phyloP scores from a whole-genome alignment of 2,888 invertebrate species.

The Machimus atricapillus region DNA sequence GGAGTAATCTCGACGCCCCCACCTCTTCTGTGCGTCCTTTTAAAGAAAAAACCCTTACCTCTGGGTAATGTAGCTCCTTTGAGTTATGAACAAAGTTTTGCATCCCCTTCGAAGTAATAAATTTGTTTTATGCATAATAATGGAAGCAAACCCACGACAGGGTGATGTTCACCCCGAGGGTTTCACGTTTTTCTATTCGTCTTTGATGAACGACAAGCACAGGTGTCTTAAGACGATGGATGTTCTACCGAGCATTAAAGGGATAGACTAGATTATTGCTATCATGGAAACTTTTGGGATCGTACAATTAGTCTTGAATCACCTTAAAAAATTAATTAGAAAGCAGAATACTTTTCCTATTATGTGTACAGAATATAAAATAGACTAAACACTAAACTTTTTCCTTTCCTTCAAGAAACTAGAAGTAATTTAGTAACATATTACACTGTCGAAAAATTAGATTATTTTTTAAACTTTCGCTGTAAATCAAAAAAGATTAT shows the following conservation, averaged over 20 bases:
- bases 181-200: background rate
- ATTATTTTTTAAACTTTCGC: no score
- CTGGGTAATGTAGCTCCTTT: slow-evolving; percentile 7
- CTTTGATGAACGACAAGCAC: background rate
- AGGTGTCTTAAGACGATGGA: background rate
- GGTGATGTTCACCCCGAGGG: background rate
- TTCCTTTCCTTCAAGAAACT: background rate
- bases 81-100: slow-evolving; percentile 24
- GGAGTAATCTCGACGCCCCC: background rate
- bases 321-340: background rate
- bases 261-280: background rate
- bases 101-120: slow-evolving; percentile 10
- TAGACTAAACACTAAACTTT: background rate
- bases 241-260: background rate
- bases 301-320: background rate
- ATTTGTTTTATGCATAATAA: slow-evolving; percentile 31
- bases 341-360: background rate
- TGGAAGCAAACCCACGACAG: background rate
- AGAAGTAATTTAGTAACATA: background rate
- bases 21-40: background rate
- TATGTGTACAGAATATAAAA: background rate
- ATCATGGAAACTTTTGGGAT: background rate
- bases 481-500: no score
- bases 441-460: no score
- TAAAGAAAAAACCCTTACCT: background rate